Conservation (phyloP, 2,113 vertebrate genomes). For the Myrmecophaga tridactyla region DNA sequence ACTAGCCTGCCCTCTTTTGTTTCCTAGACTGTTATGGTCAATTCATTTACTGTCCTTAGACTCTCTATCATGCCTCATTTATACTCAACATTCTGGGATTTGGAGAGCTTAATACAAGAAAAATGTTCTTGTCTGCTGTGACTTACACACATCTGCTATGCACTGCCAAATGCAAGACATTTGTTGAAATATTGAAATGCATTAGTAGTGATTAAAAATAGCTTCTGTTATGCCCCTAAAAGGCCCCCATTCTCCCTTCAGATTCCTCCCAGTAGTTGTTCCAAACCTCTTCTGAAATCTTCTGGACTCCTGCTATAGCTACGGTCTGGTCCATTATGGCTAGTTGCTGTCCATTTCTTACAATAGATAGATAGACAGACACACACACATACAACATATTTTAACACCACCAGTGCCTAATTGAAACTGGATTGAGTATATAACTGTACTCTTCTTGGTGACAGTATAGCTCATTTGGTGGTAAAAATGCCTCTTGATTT, state of each 20-base stretch:
- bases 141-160: neutral
- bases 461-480: neutral
- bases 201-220: neutral
- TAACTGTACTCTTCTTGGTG: neutral
- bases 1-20: neutral
- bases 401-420: neutral
- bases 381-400: neutral
- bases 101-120: neutral
- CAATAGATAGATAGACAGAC: neutral
- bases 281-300: neutral
- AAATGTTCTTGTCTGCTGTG: neutral
- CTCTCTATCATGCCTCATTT: neutral
- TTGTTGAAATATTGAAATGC: neutral
- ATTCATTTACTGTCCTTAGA: conserved; percentile 44
- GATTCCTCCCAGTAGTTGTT: neutral
- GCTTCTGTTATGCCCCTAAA: neutral
- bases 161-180: neutral
- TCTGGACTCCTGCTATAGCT: neutral
- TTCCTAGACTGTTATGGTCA: neutral
- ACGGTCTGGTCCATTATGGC: neutral
- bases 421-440: neutral
- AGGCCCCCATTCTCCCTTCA: neutral
- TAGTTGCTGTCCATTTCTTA: neutral
- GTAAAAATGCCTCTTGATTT: neutral
- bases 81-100: neutral